Base-by-base conservation (phyloP, 2,113 vertebrate genomes). In the Garra rufa region DNA sequence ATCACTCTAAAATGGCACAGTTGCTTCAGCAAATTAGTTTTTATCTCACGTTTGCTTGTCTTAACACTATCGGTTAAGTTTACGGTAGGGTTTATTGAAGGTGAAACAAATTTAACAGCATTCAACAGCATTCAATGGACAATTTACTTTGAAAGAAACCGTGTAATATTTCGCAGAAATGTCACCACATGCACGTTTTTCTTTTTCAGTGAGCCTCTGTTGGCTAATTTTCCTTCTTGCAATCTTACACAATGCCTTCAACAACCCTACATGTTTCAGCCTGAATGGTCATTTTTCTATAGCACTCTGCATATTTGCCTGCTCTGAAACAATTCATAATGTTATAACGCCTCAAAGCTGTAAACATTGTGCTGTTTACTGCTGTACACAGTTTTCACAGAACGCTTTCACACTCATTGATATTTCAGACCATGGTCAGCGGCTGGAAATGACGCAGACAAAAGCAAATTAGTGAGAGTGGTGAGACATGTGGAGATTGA, bases 391-490 rank as follows among this genome's bases (percentile, higher is more conserved):
- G 73, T 7, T 69, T 77, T 70, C 48, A 48, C 59, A 63, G 24
- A 38, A 19, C 9, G 9, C 52, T 52, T 86, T 86, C 50, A 70
- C 55, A 75, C 41, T 85, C 74, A 82, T 81, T 74, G 79, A 75
- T 69, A 83, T 80, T 76, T 61, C 59, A 83, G 26, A 26, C 61
- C 48, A 67, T 76, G 43, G 24, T 61, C 83, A 59, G 59, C 21
- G 21, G 28, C 38, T 59, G 70, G 65, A 85, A 84, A 83, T 71
- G 57, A 65, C 77, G 83, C 85, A 83, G 81, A 87, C 85, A 85
- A 87, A 83, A 83, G 83, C 81, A 87, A 89, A 89, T 85, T 83
- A 87, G 85, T 24, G 71, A 81, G 85, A 89, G 76, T 87, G 83
- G 76, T 81, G 81, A 82, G 81, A 85, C 88, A 85, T 83, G 86